phyloP scores from a whole-genome alignment of 2,888 invertebrate species.

The Chymomyza amoena region DNA sequence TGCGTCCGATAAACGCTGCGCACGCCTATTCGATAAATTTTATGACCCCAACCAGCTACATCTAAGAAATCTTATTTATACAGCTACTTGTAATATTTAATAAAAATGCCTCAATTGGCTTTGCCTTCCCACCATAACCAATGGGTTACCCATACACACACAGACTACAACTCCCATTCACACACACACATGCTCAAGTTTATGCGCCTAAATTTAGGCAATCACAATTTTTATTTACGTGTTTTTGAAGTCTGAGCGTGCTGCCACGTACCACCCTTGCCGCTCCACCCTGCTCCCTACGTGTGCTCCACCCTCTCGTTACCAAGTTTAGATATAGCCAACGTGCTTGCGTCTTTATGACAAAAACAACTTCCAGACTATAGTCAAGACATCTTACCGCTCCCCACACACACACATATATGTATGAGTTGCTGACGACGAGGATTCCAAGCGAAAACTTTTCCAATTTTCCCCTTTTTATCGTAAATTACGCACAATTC shows the following conservation, averaged over 20 bases:
- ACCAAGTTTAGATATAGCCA: constrained; percentile 44
- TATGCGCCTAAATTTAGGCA: constrained; percentile 53
- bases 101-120: constrained; percentile 52
- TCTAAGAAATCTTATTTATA: constrained; percentile 51
- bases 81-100: constrained; percentile 64
- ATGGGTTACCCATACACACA: not conserved
- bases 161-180: not conserved
- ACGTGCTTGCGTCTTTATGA: constrained; percentile 14
- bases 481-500: constrained; percentile 74
- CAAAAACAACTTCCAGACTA: not conserved
- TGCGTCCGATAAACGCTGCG: constrained; percentile 1
- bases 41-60: constrained; percentile 6
- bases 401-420: constrained; percentile 7
- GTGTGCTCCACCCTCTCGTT: constrained; percentile 45
- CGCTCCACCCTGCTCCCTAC: constrained; percentile 32
- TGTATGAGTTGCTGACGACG: constrained; percentile 8
- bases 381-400: not conserved
- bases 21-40: not conserved
- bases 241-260: constrained; percentile 4
- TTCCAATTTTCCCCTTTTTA: constrained; percentile 76
- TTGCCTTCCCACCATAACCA: not conserved
- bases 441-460: constrained; percentile 54
- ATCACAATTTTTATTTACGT: constrained; percentile 70
- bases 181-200: not conserved
- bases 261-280: not conserved